Conservation (phyloP, 1,140 invertebrate species). For the Pseudomyrmex dendroicus region DNA sequence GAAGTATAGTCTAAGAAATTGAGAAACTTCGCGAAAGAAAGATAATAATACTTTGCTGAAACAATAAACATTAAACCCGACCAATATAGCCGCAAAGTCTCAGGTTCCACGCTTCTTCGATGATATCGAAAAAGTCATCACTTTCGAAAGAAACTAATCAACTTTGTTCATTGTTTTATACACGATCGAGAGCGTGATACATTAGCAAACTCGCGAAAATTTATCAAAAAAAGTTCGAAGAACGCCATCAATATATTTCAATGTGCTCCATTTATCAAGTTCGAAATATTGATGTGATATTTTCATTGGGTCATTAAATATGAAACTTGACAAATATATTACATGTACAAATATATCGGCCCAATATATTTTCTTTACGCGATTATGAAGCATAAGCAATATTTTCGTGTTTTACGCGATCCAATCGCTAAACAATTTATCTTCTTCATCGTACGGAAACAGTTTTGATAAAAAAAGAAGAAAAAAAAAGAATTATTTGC, state of each 20-base stretch:
- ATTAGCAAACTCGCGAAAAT: constrained; percentile 13
- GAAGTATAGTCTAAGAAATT: background rate
- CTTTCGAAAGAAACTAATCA: constrained; percentile 4
- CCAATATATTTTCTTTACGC: background rate
- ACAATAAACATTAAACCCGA: too few relatives aligned
- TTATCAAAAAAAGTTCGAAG: background rate
- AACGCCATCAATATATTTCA: constrained; percentile 33
- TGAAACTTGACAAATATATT: too few relatives aligned
- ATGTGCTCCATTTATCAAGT: constrained; percentile 28
- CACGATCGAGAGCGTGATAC: background rate
- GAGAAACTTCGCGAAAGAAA: background rate
- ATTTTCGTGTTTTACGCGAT: background rate
- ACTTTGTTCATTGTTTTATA: background rate
- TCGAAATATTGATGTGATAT: background rate
- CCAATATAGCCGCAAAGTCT: too few relatives aligned
- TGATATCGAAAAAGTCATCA: background rate
- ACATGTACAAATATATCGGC: background rate
- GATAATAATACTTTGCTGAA: background rate
- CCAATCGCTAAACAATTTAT: background rate
- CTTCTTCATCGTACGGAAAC: background rate
- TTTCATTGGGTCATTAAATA: background rate
- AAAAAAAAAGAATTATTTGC: too few relatives aligned
- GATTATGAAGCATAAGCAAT: background rate
- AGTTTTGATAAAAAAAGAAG: too few relatives aligned
- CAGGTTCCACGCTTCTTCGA: too few relatives aligned